Conservation (phyloP, 2,888 invertebrate species). For the Ophion ventricosus region DNA sequence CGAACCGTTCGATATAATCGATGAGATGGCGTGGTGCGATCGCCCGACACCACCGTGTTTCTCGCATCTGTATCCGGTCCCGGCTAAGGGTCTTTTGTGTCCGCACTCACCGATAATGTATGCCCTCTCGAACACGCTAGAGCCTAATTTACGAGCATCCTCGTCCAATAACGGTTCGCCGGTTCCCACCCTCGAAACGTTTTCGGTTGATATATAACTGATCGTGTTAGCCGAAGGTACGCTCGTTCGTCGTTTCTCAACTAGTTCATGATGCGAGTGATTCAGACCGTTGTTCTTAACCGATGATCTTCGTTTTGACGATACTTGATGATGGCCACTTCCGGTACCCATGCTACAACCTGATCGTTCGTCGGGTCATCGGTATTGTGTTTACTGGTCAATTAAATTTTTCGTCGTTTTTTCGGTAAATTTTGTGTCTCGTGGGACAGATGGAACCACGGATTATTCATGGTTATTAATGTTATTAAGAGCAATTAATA, state of each 20-base stretch:
- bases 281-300: slow-evolving; percentile 79
- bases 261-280: slow-evolving; percentile 80
- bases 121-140: slow-evolving; percentile 73
- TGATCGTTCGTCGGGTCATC: slow-evolving; percentile 20
- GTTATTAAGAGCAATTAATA: too few relatives aligned
- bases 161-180: slow-evolving; percentile 70
- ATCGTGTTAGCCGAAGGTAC: slow-evolving; percentile 78
- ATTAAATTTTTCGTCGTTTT: not conserved
- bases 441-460: not conserved
- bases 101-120: slow-evolving; percentile 80
- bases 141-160: slow-evolving; percentile 46
- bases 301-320: slow-evolving; percentile 77
- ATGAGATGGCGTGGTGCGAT: slow-evolving; percentile 72
- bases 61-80: slow-evolving; percentile 81
- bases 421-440: not conserved
- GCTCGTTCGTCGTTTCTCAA: slow-evolving; percentile 80
- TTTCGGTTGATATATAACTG: slow-evolving; percentile 81
- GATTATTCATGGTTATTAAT: not conserved
- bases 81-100: slow-evolving; percentile 77
- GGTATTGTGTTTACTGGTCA: not conserved
- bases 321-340: slow-evolving; percentile 68
- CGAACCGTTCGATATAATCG: slow-evolving; percentile 76
- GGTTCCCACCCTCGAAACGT: slow-evolving; percentile 75
- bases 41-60: slow-evolving; percentile 75
- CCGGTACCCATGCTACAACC: slow-evolving; percentile 53